Percentiles rank a stretch among this genome's conserved stretches.
These are phyloP conservation scores for Xestia sexstrigata DNA, from an alignment of 2,888 invertebrate species.

Conservation along the genomic window DNA sequence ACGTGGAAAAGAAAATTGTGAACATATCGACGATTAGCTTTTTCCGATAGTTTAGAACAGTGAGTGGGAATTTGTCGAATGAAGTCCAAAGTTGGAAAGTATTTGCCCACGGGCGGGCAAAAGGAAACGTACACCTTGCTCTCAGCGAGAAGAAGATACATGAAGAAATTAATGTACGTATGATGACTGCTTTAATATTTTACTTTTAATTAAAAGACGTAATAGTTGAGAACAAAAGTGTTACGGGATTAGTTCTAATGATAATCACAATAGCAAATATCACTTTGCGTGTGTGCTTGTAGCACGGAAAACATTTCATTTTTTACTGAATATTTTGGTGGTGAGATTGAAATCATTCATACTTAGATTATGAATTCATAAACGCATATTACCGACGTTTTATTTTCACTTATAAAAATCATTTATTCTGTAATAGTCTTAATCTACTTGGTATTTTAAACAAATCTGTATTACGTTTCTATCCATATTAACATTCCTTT, in stretches of 20 bases:
- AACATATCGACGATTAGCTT: slow-evolving; percentile 56
- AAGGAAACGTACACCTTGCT: slow-evolving; percentile 92
- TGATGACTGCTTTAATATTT: slow-evolving; percentile 49
- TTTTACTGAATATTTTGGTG: slow-evolving; percentile 11
- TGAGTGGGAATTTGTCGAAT: slow-evolving; percentile 80
- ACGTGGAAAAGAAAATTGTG: slow-evolving; percentile 67
- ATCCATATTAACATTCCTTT: neutral
- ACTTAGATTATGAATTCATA: neutral
- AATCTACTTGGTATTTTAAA: neutral
- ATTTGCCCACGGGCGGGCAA: slow-evolving; percentile 90
- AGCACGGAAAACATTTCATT: neutral
- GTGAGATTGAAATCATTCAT: neutral
- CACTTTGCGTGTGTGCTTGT: neutral
- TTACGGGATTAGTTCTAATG: neutral
- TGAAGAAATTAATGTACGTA: slow-evolving; percentile 93
- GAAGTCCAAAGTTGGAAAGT: slow-evolving; percentile 91
- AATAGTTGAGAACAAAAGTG: slow-evolving; percentile 10
- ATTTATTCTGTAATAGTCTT: neutral
- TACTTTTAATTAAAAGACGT: slow-evolving; percentile 15
- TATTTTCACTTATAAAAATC: neutral
- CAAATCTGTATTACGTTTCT: too few relatives aligned
- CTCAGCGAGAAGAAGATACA: slow-evolving; percentile 91
- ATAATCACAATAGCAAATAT: slow-evolving; percentile 14
- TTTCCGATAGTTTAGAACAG: slow-evolving; percentile 66
- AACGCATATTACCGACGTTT: too few relatives aligned